Conservation (phyloP, 2,113 vertebrate species). For the Gnathonemus longibarbis region DNA sequence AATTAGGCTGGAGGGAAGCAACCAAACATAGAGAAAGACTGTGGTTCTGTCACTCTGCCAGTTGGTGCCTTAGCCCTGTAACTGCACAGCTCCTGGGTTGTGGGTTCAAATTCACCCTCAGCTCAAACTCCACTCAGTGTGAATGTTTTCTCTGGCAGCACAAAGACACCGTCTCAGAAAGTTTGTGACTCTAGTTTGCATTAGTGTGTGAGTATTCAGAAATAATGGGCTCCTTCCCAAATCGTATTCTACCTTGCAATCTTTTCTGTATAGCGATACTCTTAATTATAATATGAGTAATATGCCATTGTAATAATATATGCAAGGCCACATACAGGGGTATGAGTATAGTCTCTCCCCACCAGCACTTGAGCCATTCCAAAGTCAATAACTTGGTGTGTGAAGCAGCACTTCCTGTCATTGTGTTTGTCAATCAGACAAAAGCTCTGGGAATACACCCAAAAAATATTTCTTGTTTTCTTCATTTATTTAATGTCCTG, state of each 20-base stretch:
- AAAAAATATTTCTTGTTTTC: neutral
- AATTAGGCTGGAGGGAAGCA: neutral
- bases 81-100: neutral
- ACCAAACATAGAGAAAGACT: neutral
- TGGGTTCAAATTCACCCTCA: neutral
- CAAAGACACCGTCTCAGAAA: neutral
- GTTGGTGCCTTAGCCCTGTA: neutral
- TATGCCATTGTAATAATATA: neutral
- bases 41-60: neutral
- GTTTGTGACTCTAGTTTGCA: neutral
- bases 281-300: neutral
- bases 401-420: neutral
- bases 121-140: neutral
- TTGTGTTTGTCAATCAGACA: slow-evolving; percentile 9
- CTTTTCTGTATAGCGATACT: neutral
- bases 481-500: neutral
- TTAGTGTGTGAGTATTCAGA: neutral
- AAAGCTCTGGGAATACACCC: neutral
- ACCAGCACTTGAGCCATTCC: neutral
- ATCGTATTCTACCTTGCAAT: neutral
- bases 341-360: neutral
- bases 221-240: neutral
- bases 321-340: neutral
- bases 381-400: neutral
- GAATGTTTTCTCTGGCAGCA: neutral